Percentiles rank a stretch among this genome's conserved stretches.
Evolutionary conservation across 1,140 invertebrate species (phyloP).

Genomic region (Atopsyche davidsoni): DNA sequence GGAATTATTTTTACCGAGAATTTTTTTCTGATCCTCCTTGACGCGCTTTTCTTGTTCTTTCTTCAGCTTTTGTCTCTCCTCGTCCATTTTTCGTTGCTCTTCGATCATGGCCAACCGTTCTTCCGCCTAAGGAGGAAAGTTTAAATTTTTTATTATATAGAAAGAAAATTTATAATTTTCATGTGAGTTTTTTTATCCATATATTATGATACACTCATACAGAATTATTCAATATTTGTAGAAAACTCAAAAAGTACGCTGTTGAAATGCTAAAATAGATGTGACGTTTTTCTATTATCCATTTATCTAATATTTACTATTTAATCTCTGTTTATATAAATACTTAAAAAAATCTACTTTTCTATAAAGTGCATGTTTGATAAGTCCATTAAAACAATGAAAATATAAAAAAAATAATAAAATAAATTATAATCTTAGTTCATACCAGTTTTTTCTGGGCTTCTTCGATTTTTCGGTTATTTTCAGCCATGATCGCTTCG

Average conservation of each 20-base stretch:
- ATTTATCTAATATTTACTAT: too few species aligned
- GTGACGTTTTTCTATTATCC: too few species aligned
- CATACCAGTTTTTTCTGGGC: conserved; percentile 92
- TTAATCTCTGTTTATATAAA: conserved; percentile 5
- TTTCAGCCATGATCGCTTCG: conserved; percentile 94
- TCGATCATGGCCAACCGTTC: conserved; percentile 94
- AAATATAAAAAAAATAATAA: conserved; percentile 22
- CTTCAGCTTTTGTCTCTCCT: conserved; percentile 86
- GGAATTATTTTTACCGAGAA: conserved; percentile 95
- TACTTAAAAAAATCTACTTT: too few species aligned
- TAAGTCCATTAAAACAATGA: neutral
- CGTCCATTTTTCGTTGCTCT: conserved; percentile 92
- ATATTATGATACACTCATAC: neutral
- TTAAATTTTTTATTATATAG: neutral
- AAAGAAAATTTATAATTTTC: too few species aligned
- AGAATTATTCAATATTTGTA: too few species aligned
- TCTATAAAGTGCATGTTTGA: too few species aligned
- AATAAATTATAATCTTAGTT: conserved; percentile 19
- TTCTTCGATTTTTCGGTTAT: conserved; percentile 95
- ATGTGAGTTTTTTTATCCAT: neutral
- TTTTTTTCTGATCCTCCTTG: conserved; percentile 94
- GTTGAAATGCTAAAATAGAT: too few species aligned
- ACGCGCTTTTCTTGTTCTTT: conserved; percentile 87
- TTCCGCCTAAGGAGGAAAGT: conserved; percentile 69
- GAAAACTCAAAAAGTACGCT: too few species aligned